phyloP scores from a whole-genome alignment of 2,888 invertebrate species.

The Drosophila merina region DNA sequence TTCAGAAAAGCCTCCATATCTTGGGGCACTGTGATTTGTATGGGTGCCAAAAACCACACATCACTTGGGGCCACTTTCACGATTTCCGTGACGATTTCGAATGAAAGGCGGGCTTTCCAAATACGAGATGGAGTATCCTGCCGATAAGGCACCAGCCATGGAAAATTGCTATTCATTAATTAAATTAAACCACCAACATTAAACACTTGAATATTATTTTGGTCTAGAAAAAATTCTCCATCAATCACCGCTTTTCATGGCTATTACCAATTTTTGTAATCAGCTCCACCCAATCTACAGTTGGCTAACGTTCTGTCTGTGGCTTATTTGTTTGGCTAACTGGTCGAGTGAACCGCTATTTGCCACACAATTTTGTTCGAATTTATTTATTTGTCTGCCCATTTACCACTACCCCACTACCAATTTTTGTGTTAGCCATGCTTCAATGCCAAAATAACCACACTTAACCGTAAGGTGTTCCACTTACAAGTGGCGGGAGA shows the following conservation, averaged over 20 bases:
- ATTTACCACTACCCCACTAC: slow-evolving; percentile 68
- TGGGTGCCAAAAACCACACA: slow-evolving; percentile 23
- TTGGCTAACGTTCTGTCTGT: slow-evolving; percentile 41
- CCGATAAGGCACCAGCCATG: slow-evolving; percentile 22
- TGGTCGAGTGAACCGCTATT: slow-evolving; percentile 55
- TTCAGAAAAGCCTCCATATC: not conserved
- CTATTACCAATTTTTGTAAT: slow-evolving; percentile 17
- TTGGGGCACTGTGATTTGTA: slow-evolving; percentile 4
- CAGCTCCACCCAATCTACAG: slow-evolving; percentile 17
- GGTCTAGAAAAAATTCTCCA: not conserved
- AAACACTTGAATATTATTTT: not conserved
- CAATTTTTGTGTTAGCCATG: slow-evolving; percentile 55
- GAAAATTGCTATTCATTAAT: slow-evolving; percentile 5
- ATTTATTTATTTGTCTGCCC: slow-evolving; percentile 68
- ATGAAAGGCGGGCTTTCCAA: slow-evolving; percentile 15
- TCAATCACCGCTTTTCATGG: slow-evolving; percentile 1
- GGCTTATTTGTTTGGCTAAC: slow-evolving; percentile 50
- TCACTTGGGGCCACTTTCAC: slow-evolving; percentile 60
- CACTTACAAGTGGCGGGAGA: slow-evolving; percentile 48
- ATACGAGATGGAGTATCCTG: slow-evolving; percentile 16
- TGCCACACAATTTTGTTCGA: slow-evolving; percentile 66
- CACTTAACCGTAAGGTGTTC: slow-evolving; percentile 65
- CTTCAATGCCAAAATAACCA: slow-evolving; percentile 45
- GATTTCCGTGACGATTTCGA: slow-evolving; percentile 36
- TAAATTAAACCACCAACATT: not conserved